Percentiles rank a stretch among this genome's conserved stretches.
These are phyloP conservation scores for Mythimna ferrago DNA, from an alignment of 2,888 invertebrate genomes.

Conservation along the genomic window DNA sequence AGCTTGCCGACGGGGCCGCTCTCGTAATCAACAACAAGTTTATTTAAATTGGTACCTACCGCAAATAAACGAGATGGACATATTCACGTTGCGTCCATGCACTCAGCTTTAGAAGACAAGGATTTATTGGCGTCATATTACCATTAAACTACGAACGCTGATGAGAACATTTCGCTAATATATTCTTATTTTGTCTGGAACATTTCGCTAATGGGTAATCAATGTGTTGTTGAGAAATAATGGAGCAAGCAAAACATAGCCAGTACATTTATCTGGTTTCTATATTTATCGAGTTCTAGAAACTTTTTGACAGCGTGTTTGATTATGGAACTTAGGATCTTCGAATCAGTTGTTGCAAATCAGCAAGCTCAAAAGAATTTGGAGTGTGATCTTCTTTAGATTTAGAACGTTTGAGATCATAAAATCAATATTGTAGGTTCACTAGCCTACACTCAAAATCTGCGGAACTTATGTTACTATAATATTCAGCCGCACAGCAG, in stretches of 20 bases:
- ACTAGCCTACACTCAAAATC: conserved; percentile 5
- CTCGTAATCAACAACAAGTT: conserved; percentile 76
- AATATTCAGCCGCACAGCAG: conserved; percentile 39
- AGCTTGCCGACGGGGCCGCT: conserved; percentile 66
- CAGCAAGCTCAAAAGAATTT: not conserved
- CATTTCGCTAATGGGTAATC: conserved; percentile 14
- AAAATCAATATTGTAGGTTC: conserved; percentile 15
- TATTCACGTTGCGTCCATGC: conserved; percentile 62
- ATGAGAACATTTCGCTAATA: conserved; percentile 31
- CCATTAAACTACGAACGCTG: conserved; percentile 45
- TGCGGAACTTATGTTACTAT: conserved; percentile 28
- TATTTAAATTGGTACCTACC: conserved; percentile 78
- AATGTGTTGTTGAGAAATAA: conserved; percentile 6
- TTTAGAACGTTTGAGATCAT: not conserved
- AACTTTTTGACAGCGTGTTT: not conserved
- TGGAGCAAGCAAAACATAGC: not conserved
- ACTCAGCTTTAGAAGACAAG: conserved; percentile 59
- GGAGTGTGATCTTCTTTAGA: not conserved
- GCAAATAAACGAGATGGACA: conserved; percentile 74
- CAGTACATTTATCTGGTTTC: not conserved
- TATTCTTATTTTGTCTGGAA: conserved; percentile 22
- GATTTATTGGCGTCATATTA: conserved; percentile 66
- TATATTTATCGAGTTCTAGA: not conserved
- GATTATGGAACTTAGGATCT: not conserved
- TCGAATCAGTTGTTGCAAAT: not conserved